A percentile compares a stretch with the other conserved stretches of the same genome.
Conservation (phyloP, 2,888 invertebrate genomes). For the Rhodophaea formosa region DNA sequence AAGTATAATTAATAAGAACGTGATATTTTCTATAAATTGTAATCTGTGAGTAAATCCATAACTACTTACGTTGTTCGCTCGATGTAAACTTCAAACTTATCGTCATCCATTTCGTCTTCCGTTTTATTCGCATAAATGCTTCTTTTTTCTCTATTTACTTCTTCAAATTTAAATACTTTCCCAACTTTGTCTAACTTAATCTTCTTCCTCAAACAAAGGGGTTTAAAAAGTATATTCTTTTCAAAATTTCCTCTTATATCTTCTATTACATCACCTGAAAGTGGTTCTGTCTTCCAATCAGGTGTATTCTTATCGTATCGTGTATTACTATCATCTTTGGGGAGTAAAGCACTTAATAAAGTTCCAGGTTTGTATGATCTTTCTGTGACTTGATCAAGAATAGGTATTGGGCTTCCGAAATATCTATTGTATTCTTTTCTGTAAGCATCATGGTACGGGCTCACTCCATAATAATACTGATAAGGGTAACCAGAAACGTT, state of each 20-base stretch:
- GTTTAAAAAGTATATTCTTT: conserved; percentile 43
- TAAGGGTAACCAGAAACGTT: conserved; percentile 38
- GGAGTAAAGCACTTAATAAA: conserved; percentile 20
- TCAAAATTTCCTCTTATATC: conserved; percentile 59
- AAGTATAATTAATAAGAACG: too few species aligned
- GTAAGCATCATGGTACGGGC: conserved; percentile 19
- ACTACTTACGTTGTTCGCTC: conserved; percentile 62
- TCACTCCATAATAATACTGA: conserved; percentile 23
- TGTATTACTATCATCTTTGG: conserved; percentile 10
- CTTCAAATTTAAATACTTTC: conserved; percentile 55
- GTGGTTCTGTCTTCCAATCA: conserved; percentile 56
- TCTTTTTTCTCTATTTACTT: conserved; percentile 47
- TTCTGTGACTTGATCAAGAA: not conserved
- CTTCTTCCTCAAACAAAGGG: conserved; percentile 53
- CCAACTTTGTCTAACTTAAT: conserved; percentile 61
- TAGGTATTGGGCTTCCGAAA: not conserved
- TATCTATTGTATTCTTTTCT: conserved; percentile 2
- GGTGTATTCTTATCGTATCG: conserved; percentile 23
- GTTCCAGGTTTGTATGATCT: not conserved
- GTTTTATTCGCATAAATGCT: conserved; percentile 17
- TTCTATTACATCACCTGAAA: conserved; percentile 51
- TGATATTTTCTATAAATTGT: too few species aligned
- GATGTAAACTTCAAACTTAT: conserved; percentile 47
- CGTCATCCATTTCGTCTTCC: conserved; percentile 5
- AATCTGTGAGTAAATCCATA: not conserved